A percentile compares a stretch with the other conserved stretches of the same genome.
Evolutionary conservation across 2,888 invertebrate species (phyloP).

Genomic region (Drosophila limbata): DNA sequence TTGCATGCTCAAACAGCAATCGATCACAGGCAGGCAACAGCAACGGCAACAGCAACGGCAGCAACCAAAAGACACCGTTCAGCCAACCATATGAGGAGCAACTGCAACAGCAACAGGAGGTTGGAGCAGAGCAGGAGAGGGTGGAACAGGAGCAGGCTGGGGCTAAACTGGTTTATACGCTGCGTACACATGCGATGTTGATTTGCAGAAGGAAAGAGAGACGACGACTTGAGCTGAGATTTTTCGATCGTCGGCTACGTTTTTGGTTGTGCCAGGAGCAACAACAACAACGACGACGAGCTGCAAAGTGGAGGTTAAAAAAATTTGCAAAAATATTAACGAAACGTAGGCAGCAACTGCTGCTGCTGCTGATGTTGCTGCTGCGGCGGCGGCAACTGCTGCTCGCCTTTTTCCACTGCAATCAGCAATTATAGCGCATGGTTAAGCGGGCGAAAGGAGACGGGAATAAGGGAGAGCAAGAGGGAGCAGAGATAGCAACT

Average conservation of each 20-base stretch:
- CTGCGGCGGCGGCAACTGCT: slow-evolving; percentile 45
- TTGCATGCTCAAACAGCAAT: slow-evolving; percentile 82
- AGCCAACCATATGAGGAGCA: too few relatives aligned
- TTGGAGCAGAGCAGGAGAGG: neutral
- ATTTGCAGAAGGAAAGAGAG: slow-evolving; percentile 27
- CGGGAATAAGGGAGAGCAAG: neutral
- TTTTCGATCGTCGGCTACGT: slow-evolving; percentile 56
- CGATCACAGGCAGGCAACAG: slow-evolving; percentile 67
- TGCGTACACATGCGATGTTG: slow-evolving; percentile 68
- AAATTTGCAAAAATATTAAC: slow-evolving; percentile 80
- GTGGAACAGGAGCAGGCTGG: slow-evolving; percentile 10
- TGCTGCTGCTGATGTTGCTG: slow-evolving; percentile 48
- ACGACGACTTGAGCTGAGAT: slow-evolving; percentile 44
- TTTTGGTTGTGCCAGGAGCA: slow-evolving; percentile 63
- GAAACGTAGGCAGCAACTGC: slow-evolving; percentile 76
- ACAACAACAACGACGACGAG: slow-evolving; percentile 45
- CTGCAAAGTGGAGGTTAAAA: slow-evolving; percentile 80
- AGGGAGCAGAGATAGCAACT: slow-evolving; percentile 16
- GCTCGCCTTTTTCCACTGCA: slow-evolving; percentile 79
- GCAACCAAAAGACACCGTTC: neutral
- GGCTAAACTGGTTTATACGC: slow-evolving; percentile 67
- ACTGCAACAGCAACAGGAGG: slow-evolving; percentile 1
- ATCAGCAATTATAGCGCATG: slow-evolving; percentile 75
- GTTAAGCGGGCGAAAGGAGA: slow-evolving; percentile 27
- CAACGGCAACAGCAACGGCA: slow-evolving; percentile 62